A percentile compares a stretch with the other conserved stretches of the same genome.
phyloP scores from a whole-genome alignment of 1,140 invertebrate genomes.

The Pissodes strobi region DNA sequence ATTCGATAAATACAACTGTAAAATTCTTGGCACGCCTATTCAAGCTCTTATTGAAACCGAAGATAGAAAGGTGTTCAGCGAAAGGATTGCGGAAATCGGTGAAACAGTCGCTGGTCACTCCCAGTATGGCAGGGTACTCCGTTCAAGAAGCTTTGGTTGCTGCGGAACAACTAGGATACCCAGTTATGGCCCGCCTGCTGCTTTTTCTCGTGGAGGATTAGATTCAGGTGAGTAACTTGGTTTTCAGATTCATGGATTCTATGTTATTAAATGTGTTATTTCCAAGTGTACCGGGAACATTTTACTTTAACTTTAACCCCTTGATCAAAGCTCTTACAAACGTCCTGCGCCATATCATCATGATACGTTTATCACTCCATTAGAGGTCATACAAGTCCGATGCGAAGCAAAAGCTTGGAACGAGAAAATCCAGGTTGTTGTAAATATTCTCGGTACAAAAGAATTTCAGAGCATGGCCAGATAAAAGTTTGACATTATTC shows the following conservation, averaged over 20 bases:
- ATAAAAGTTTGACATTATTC: no score
- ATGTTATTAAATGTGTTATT: no score
- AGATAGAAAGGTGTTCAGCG: constrained; percentile 93
- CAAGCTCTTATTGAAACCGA: constrained; percentile 96
- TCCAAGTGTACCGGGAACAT: background rate
- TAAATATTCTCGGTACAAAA: no score
- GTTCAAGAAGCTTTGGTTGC: constrained; percentile 88
- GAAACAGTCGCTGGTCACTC: constrained; percentile 95
- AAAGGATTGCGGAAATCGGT: constrained; percentile 85
- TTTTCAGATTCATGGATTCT: background rate
- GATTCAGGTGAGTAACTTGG: constrained; percentile 71
- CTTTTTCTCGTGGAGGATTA: constrained; percentile 95
- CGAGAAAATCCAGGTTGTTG: no score
- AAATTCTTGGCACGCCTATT: constrained; percentile 92
- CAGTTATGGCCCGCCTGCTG: constrained; percentile 93
- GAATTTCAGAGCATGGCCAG: no score
- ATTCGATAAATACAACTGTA: constrained; percentile 84
- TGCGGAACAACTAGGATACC: constrained; percentile 88
- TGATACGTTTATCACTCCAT: no score
- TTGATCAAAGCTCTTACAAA: no score
- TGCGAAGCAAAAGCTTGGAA: no score
- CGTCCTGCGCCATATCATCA: no score
- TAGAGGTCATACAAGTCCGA: no score
- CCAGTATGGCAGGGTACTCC: constrained; percentile 87
- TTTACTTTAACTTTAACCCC: background rate